Conservation (phyloP, 1,140 invertebrate species). For the Cydia fagiglandana region DNA sequence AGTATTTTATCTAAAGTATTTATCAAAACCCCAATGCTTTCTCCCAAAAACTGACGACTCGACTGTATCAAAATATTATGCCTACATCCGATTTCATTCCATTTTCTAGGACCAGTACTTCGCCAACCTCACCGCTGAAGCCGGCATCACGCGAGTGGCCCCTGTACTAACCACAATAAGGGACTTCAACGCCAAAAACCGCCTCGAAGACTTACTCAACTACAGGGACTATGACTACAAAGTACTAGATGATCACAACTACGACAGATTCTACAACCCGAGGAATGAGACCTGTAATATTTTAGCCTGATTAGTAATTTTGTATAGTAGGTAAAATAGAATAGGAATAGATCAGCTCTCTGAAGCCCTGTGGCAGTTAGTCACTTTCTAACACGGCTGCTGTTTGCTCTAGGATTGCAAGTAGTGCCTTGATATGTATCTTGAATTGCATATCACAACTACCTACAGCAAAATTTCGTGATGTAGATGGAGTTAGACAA, state of each 20-base stretch:
- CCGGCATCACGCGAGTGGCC: conserved; percentile 51
- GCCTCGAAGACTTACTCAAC: conserved; percentile 63
- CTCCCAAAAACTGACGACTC: no score
- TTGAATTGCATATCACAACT: no score
- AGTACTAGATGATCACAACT: conserved; percentile 51
- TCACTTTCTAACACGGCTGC: no score
- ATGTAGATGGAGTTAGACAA: no score
- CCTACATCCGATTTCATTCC: conserved; percentile 6
- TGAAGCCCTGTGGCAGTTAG: background rate
- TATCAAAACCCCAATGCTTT: no score
- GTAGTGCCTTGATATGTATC: no score
- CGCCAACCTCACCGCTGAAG: conserved; percentile 58
- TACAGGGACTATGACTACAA: conserved; percentile 68
- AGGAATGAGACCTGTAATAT: conserved; percentile 43
- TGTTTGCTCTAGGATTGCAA: no score
- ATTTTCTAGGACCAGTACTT: conserved; percentile 65
- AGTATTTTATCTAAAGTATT: no score
- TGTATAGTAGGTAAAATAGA: background rate
- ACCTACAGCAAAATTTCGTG: no score
- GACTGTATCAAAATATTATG: conserved; percentile 22
- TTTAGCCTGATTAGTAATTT: background rate
- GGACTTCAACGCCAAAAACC: conserved; percentile 61
- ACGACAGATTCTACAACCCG: conserved; percentile 54
- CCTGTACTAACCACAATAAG: conserved; percentile 59
- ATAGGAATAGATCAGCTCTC: background rate